These are phyloP conservation scores for Toxotes jaculatrix DNA, from an alignment of 2,113 vertebrate species.

Conservation along the genomic window DNA sequence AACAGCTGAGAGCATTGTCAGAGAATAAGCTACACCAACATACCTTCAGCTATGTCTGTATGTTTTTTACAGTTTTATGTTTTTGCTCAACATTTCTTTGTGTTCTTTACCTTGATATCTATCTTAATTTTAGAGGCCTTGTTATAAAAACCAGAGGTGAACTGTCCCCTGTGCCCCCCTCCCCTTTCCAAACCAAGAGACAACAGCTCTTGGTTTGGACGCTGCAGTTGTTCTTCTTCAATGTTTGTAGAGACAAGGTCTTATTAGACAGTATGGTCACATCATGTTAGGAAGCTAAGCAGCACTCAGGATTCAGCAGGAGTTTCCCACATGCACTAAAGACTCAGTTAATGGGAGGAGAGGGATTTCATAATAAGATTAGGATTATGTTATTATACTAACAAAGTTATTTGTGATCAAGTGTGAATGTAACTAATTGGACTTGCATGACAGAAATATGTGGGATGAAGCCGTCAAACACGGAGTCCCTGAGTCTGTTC, in stretches of 20 bases:
- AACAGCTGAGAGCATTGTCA: neutral
- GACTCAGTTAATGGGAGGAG: slow-evolving; percentile 41
- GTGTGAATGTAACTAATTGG: slow-evolving; percentile 34
- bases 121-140: too few species aligned
- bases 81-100: neutral
- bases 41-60: neutral
- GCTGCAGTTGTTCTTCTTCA: neutral
- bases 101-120: too few species aligned
- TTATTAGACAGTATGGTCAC: neutral
- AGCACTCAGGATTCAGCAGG: slow-evolving; percentile 36
- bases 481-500: neutral
- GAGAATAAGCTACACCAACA: neutral
- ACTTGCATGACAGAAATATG: neutral
- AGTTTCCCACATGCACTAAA: slow-evolving; percentile 33
- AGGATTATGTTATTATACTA: slow-evolving; percentile 62
- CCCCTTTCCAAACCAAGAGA: neutral
- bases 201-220: neutral
- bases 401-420: slow-evolving; percentile 38
- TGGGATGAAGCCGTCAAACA: neutral
- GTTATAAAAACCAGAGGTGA: too few species aligned
- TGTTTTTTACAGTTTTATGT: neutral
- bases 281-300: neutral
- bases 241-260: neutral
- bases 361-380: slow-evolving; percentile 58
- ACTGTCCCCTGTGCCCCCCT: too few species aligned